phyloP scores from a whole-genome alignment of 2,797 vertebrate genomes.

The Sebastes diploproa region DNA sequence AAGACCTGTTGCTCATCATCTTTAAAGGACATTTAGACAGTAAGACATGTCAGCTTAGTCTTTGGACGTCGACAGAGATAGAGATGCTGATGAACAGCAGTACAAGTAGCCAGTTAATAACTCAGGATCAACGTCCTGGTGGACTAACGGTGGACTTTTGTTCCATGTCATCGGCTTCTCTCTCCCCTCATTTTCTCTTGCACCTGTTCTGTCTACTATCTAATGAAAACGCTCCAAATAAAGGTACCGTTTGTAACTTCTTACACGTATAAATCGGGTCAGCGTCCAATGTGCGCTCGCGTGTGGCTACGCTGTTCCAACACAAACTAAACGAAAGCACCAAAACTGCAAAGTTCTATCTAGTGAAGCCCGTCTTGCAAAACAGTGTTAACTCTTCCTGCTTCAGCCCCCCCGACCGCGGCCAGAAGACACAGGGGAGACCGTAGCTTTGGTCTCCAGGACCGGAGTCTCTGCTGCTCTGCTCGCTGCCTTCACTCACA shows the following conservation, averaged over 20 bases:
- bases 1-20: conserved; percentile 13
- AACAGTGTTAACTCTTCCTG: too few species aligned
- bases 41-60: background rate
- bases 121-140: background rate
- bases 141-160: background rate
- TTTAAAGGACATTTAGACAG: background rate
- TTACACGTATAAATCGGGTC: too few species aligned
- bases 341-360: too few species aligned
- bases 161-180: background rate
- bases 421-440: too few species aligned
- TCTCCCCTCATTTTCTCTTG: background rate
- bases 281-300: too few species aligned
- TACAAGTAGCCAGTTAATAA: background rate
- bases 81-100: background rate
- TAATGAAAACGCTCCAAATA: background rate
- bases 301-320: too few species aligned
- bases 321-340: too few species aligned
- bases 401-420: too few species aligned
- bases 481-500: too few species aligned
- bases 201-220: background rate
- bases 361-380: too few species aligned
- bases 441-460: fast-evolving
- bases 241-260: too few species aligned
- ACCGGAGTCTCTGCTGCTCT: too few species aligned
- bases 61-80: background rate